Base-by-base conservation (phyloP, 2,113 vertebrate genomes). In the Gymnobelideus leadbeateri region DNA sequence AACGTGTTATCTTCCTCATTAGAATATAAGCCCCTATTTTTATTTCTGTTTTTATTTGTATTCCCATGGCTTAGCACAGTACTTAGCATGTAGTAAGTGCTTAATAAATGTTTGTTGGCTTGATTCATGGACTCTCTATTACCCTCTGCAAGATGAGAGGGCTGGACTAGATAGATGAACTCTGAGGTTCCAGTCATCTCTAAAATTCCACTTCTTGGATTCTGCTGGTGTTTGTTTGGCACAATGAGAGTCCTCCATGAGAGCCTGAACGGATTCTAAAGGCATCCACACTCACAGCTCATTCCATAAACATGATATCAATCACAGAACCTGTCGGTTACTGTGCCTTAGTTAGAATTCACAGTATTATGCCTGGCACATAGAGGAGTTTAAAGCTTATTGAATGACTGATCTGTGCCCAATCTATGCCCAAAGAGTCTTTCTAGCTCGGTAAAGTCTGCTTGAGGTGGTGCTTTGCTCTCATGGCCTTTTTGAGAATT, bases 101-200 rank as follows among this genome's bases (percentile, higher is more conserved):
- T 84, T 84, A 84, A 84, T 84, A 84, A n/a, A 84, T 84, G 6
- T 5, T 84, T 43, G 14, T 16, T 84, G 68, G 37, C 2, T 68
- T n/a, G 94, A 92, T 93, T 95, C 96, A 95, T 89, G 94, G 93
- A 47, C 21, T 92, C 43, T n/a, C 31, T 50, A 77, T n/a, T 51
- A 51, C 10, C 91, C 4, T 6, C 93, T 24, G 93, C 61, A 94
- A 92, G 51, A 91, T 21, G 16, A 97, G 84, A 43, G 37, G 31
- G 2, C 61, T 92, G 54, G 91, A 91, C 37, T 37, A 84, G 46
- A 37, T 10, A 89, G 92, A 92, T 84, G 51, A 51, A 57, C 91
- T 95, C 61, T 95, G 61, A 7, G 52, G 91, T 96, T 95, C 89
- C 94, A 93, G 96, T 95, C 49, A 96, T 51, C 53, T 95, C 53